Evolutionary conservation across 64 coral and sea anemone genomes (phyloP).

Genomic region (Montipora foliosa): DNA sequence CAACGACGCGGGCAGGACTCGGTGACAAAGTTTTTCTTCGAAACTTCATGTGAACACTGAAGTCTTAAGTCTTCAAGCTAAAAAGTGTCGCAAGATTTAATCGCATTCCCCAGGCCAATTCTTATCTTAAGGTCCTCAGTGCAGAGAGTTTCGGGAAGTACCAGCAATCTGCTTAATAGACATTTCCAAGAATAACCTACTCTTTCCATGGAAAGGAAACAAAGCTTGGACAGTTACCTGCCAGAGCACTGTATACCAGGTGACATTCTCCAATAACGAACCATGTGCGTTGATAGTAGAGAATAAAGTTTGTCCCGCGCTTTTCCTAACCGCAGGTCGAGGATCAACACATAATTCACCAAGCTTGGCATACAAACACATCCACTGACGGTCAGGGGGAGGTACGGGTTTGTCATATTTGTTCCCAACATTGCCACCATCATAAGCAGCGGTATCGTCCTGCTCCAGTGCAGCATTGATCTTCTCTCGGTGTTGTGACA

Average conservation of each 20-base stretch:
- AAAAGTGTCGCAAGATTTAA: too few relatives aligned
- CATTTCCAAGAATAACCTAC: background rate
- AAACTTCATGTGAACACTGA: too few relatives aligned
- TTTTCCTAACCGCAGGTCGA: slow-evolving; percentile 93
- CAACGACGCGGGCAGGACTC: too few relatives aligned
- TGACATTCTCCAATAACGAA: slow-evolving; percentile 82
- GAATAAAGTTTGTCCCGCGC: slow-evolving; percentile 98
- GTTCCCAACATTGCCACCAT: slow-evolving; percentile 56
- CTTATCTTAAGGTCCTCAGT: too few relatives aligned
- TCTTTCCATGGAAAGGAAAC: background rate
- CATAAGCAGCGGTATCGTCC: slow-evolving; percentile 38
- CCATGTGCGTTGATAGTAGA: slow-evolving; percentile 98
- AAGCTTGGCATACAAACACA: slow-evolving; percentile 96
- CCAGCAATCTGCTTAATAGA: too few relatives aligned
- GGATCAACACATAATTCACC: slow-evolving; percentile 99
- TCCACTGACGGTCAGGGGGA: slow-evolving; percentile 93
- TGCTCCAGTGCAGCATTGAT: slow-evolving; percentile 77
- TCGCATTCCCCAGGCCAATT: too few relatives aligned
- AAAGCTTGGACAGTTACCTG: slow-evolving; percentile 41
- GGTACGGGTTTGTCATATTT: slow-evolving; percentile 90
- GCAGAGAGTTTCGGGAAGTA: too few relatives aligned
- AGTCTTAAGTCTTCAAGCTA: too few relatives aligned
- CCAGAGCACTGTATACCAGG: slow-evolving; percentile 88
- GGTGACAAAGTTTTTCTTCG: too few relatives aligned
- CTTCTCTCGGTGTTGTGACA: slow-evolving; percentile 88